Evolutionary conservation across 2,113 vertebrate species (phyloP).

Genomic region (Rhodinocichla rosea): DNA sequence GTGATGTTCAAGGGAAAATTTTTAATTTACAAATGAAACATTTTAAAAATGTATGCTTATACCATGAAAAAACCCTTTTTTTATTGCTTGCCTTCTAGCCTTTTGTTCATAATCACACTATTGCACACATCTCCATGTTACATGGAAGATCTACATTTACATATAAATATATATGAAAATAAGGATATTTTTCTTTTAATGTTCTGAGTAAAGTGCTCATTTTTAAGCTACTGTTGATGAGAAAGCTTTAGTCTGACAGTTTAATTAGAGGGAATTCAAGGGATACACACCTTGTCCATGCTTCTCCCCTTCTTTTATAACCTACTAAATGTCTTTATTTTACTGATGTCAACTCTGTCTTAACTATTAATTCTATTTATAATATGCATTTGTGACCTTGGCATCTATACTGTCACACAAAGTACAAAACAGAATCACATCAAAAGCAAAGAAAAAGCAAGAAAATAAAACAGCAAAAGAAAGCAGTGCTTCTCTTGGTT

Average conservation of each 20-base stretch:
- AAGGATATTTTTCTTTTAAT: conserved; percentile 49
- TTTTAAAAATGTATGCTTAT: conserved; percentile 39
- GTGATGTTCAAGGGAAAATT: background rate
- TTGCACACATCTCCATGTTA: conserved; percentile 39
- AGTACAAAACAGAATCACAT: conserved; percentile 69
- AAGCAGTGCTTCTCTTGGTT: conserved; percentile 52
- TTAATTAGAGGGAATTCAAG: conserved; percentile 50
- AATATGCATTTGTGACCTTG: conserved; percentile 74
- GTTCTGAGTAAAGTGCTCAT: conserved; percentile 55
- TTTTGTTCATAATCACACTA: conserved; percentile 20
- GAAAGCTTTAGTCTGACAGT: conserved; percentile 36
- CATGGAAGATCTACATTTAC: conserved; percentile 52
- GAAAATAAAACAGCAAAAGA: conserved; percentile 63
- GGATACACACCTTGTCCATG: conserved; percentile 45
- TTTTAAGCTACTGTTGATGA: conserved; percentile 56
- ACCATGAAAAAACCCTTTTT: conserved; percentile 33
- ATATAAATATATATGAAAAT: conserved; percentile 67
- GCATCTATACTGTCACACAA: conserved; percentile 74
- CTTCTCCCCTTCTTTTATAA: conserved; percentile 49
- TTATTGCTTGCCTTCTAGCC: conserved; percentile 62
- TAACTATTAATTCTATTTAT: conserved; percentile 45
- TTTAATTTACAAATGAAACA: conserved; percentile 57
- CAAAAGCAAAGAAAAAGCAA: conserved; percentile 67
- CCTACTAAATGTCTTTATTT: conserved; percentile 33
- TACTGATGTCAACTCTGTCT: conserved; percentile 31